Evolutionary conservation across 2,888 invertebrate species (phyloP).

Genomic region (Macrophya annulata): DNA sequence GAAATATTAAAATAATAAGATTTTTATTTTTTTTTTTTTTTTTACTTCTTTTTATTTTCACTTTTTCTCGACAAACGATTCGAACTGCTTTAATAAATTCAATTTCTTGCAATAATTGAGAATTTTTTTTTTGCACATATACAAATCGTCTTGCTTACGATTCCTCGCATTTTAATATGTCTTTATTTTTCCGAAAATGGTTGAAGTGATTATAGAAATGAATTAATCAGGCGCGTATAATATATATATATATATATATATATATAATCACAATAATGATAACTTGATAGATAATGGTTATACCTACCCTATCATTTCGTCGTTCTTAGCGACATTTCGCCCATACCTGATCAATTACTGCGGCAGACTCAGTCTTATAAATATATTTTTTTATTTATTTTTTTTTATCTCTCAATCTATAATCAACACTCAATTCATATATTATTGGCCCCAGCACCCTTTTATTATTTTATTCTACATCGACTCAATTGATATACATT

Average conservation of each 20-base stretch:
- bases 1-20: not conserved
- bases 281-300: conserved; percentile 25
- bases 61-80: not conserved
- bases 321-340: conserved; percentile 40
- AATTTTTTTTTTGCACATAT: not conserved
- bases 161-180: not conserved
- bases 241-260: conserved; percentile 24
- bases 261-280: conserved; percentile 51
- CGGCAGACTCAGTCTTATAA: conserved; percentile 64
- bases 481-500: conserved; percentile 59
- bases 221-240: conserved; percentile 22
- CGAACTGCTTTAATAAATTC: not conserved
- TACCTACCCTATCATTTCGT: conserved; percentile 45
- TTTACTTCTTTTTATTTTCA: too few species aligned
- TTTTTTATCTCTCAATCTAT: conserved; percentile 61
- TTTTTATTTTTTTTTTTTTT: not conserved
- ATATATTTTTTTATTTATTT: conserved; percentile 58
- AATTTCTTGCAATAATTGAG: not conserved
- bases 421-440: conserved; percentile 68
- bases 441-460: conserved; percentile 76
- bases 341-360: conserved; percentile 60
- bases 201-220: not conserved
- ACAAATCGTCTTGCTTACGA: not conserved
- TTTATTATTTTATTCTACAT: conserved; percentile 64
- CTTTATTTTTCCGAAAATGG: not conserved